Evolutionary conservation across 2,113 vertebrate species (phyloP), one percentile per base, ranked within the genome.

Genomic region (Labeo catla): DNA sequence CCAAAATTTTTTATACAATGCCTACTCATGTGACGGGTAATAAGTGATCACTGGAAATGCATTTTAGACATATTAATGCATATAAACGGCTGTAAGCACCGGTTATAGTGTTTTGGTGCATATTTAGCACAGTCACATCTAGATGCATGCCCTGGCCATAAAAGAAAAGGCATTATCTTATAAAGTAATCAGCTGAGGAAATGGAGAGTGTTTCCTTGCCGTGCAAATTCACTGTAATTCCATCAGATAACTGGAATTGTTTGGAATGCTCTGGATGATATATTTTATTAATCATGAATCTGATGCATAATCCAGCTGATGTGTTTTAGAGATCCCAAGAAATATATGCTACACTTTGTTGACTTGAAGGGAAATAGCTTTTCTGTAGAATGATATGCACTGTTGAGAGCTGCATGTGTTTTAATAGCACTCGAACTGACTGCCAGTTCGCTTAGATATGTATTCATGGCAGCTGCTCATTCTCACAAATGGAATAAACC

Each of bases 181-280:
- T 13, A 36, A 6, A 52, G 15, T 21, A 78, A 78, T 78, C 76
- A 28, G 50, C 13, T 16, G 49, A 78, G 76, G 76, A 80, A 80
- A 61, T 81, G 36, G 43, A 81, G 54, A 63, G 49, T 74, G 49
- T 68, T 63, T 77, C 73, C 72, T 36, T 54, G 34, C 43, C 8
- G 10, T 80, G 49, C 45, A 36, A 61, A 76, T 39, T 59, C 45
- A 50, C 13, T 57, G 8, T 76, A 70, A 21, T 47, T 65, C 47
- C 9, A n/a, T 50, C 45, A 36, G 7, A 23, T 28, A 66, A 76
- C 47, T 39, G 47, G 45, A 66, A 7, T 11, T 36, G 19, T 8
- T 8, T 76, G 70, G 76, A 86, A 88, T 84, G 63, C 83, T 16
- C 45, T 82, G 82, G 54, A 61, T 4, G 11, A 12, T 74, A 7